phyloP scores from a whole-genome alignment of 2,888 invertebrate species.

The Strigamia maritima region DNA sequence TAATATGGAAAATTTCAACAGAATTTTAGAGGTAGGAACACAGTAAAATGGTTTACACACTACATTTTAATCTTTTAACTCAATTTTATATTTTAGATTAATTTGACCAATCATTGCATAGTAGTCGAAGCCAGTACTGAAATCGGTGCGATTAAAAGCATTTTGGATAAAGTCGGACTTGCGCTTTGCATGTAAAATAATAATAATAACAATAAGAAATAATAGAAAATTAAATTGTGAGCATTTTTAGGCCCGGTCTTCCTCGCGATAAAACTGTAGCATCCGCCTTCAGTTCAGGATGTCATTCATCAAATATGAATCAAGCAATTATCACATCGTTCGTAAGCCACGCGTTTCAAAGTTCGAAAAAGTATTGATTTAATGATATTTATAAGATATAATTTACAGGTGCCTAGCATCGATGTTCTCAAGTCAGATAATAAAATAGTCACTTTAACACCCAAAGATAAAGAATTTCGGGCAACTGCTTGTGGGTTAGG shows the following conservation, averaged over 20 bases:
- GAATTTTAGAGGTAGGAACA: not conserved
- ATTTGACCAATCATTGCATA: not conserved
- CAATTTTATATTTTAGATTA: not conserved
- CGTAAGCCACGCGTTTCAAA: not conserved
- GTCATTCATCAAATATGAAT: not conserved
- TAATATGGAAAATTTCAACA: constrained; percentile 13
- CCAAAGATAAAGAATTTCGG: not conserved
- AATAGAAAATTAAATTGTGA: not conserved
- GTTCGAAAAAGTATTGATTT: not conserved
- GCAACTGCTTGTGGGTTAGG: constrained; percentile 19
- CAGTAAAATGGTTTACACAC: not conserved
- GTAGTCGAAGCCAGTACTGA: not conserved
- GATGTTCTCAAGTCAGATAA: not conserved
- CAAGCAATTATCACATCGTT: not conserved
- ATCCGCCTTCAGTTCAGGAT: not conserved
- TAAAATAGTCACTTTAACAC: not conserved
- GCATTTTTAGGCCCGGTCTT: not conserved
- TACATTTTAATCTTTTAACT: too few species aligned
- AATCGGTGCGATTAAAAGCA: not conserved
- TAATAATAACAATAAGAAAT: not conserved
- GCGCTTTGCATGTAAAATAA: not conserved
- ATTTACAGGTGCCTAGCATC: not conserved
- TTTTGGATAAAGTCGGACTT: constrained; percentile 24
- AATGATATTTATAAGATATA: too few species aligned
- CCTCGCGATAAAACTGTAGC: not conserved